phyloP scores from a whole-genome alignment of 2,888 invertebrate genomes.

The Adelognathus sp. region DNA sequence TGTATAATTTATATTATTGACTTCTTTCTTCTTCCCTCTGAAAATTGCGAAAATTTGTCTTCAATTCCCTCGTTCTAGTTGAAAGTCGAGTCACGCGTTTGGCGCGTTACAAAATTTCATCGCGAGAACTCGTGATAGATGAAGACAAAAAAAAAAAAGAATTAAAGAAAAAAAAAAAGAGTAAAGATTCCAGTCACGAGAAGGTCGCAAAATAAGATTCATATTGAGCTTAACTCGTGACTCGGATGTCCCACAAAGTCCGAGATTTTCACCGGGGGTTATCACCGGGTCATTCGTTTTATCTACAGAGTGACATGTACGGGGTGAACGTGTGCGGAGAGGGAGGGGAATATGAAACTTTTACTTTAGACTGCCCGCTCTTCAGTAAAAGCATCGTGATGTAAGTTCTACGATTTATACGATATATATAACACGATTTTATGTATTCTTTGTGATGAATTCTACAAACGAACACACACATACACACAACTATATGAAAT shows the following conservation, averaged over 20 bases:
- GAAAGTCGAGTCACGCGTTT: not conserved
- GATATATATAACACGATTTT: constrained; percentile 21
- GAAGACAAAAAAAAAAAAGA: not conserved
- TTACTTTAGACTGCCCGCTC: constrained; percentile 98
- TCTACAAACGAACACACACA: constrained; percentile 22
- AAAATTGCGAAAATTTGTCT: not conserved
- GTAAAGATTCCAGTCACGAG: constrained; percentile 3
- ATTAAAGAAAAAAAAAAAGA: not conserved
- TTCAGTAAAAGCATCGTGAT: constrained; percentile 94
- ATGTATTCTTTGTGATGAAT: constrained; percentile 32
- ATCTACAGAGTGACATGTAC: constrained; percentile 91
- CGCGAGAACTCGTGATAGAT: not conserved
- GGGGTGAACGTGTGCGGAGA: constrained; percentile 98
- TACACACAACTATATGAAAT: too few relatives aligned
- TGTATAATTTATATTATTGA: not conserved
- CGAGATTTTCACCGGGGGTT: constrained; percentile 55
- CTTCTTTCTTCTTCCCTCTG: not conserved
- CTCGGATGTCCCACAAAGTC: constrained; percentile 37
- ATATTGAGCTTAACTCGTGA: constrained; percentile 6
- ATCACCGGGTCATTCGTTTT: constrained; percentile 67
- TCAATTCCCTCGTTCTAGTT: not conserved
- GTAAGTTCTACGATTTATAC: constrained; percentile 84
- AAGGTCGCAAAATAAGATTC: constrained; percentile 14
- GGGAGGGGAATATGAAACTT: constrained; percentile 99
- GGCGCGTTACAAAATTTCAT: not conserved